Conservation (phyloP, 2,797 vertebrate genomes). For the Molossus alvarezi region DNA sequence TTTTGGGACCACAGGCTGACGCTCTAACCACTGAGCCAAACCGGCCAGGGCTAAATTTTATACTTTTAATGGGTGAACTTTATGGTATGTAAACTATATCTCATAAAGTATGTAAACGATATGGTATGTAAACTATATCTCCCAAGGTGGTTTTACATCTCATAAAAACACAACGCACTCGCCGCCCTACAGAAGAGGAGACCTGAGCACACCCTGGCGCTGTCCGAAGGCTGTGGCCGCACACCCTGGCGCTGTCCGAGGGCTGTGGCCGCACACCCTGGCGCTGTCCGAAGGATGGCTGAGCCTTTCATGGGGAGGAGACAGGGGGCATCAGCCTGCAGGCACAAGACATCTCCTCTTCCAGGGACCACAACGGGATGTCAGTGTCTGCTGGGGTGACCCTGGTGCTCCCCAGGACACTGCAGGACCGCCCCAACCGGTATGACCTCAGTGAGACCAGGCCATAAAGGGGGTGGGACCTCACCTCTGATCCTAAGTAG, state of each 20-base stretch:
- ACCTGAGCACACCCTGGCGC: too few relatives aligned
- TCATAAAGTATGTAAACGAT: too few relatives aligned
- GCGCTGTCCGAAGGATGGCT: background rate
- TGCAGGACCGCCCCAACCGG: rapidly evolving
- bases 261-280: rapidly evolving
- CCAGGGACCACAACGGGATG: background rate
- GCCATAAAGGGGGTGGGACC: background rate
- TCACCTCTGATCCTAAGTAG: background rate
- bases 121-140: too few relatives aligned
- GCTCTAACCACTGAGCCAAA: too few relatives aligned
- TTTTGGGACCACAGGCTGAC: too few relatives aligned
- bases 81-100: background rate
- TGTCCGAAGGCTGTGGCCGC: too few relatives aligned
- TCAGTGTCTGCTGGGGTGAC: rapidly evolving
- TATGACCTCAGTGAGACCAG: background rate
- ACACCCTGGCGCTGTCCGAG: background rate
- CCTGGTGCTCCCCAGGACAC: rapidly evolving
- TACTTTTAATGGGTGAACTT: background rate
- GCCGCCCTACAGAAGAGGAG: too few relatives aligned
- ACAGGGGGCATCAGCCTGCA: too few relatives aligned
- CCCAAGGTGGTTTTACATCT: too few relatives aligned
- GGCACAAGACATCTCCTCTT: background rate
- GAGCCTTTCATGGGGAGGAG: background rate
- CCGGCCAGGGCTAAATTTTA: too few relatives aligned
- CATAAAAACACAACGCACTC: too few relatives aligned